Base-by-base conservation (phyloP, 2,888 invertebrate species). In the Balanococcus diminutus region DNA sequence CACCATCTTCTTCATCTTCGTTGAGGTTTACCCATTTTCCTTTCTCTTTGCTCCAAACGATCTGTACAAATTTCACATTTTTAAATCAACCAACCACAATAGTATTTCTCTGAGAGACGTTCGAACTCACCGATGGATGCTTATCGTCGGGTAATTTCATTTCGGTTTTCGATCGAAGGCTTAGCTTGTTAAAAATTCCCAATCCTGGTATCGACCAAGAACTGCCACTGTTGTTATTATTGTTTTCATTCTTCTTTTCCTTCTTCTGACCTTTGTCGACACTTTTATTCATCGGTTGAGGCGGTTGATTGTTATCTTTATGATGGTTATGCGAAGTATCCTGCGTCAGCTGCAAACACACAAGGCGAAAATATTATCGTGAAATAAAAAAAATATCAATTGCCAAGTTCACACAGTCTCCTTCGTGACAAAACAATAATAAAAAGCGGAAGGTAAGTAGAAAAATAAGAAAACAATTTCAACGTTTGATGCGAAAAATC, bases 61-160 rank as follows among this genome's bases (percentile, higher is more conserved):
- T 98, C 96, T 96, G 90, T 61, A 88, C 88, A 88, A 81, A 86
- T 16, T 5, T n/a, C n/a, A n/a, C n/a, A n/a, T n/a, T n/a, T 28
- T 67, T 28, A 1, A 25, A 19, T 61, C 11, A 61, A 19, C 5
- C 6, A 8, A 61, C 14, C 42, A 19, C 9, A 22, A 81, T n/a
- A 6, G 42, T 36, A 16, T 39, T n/a, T 22, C n/a, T 82, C n/a
- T 14, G 14, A 42, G 22, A 14, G 5, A 75, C n/a, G 11, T 56
- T 56, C 51, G 11, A 88, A 91, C 93, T 93, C 91, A 96, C 96
- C 87, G 95, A 91, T 87, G 96, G 97, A 91, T 98, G 95, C 90
- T 95, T 97, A 91, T 98, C 98, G 91, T 98, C 97, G 0, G 98
- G 98, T 88, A 98, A 92, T 89, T 95, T 97, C 96, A 97, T 97